Evolutionary conservation across 2,888 invertebrate genomes (phyloP), one percentile per base, ranked within the genome.

Genomic region (Axea sp.): DNA sequence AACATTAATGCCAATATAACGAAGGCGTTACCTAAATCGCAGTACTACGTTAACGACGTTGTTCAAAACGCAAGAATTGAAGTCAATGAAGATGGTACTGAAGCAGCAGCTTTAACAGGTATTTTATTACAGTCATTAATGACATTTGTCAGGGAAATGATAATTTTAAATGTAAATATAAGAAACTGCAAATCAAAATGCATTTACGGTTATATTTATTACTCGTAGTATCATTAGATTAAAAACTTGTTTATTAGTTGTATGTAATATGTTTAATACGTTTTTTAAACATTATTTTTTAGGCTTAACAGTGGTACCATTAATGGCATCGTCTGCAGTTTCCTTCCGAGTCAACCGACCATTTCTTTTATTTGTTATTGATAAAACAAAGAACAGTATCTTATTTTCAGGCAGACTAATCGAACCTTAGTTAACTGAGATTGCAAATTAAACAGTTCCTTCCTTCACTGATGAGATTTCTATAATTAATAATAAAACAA

Each of bases 401-500:
- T 85, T 93, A n/a, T 93, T 93, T 79, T 91, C 91, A 79, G 93
- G 93, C 17, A 90, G 91, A 77, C 89, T 91, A 55, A 88, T 89
- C 22, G 88, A 90, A 57, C 92, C 91, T 33, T 67, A 59, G 17
- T 19, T 7, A 6, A 26, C 1, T n/a, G 6, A 37, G n/a, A 17
- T 22, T 22, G n/a, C n/a, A n/a, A 22, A 30, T 31, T 19, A 17
- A 62, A 55, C 37, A 28, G 60, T 71, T 55, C 41, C 53, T 55
- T 53, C 1, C 8, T 45, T 19, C 15, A 31, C 11, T 62, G 8
- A 62, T 47, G 62, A 60, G 51, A 60, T 6, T 26, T 19, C 2
- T 19, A 19, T 3, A 19, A 19, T 19, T 19, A 19, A n/a, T n/a
- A n/a, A n/a, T n/a, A n/a, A n/a, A n/a, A n/a, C n/a, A n/a, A n/a